Evolutionary conservation across 2,888 invertebrate genomes (phyloP), one percentile per base, ranked within the genome.

Genomic region (Mycalesis mineus): DNA sequence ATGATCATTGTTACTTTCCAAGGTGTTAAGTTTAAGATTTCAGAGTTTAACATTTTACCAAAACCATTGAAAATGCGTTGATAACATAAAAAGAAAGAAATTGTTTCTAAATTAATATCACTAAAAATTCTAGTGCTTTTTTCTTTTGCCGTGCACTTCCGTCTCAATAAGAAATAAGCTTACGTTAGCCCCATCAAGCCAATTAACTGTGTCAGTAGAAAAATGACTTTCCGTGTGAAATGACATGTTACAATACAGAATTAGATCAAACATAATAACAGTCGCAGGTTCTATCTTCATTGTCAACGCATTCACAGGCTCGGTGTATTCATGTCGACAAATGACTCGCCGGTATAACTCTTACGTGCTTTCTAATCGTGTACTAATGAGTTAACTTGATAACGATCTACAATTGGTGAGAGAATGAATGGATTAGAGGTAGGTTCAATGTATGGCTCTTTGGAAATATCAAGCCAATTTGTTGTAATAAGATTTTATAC

Each of bases 261-360:
- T 77, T 70, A 68, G 77, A 72, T 70, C 77, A 68, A 71, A 69
- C 65, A 63, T 64, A 60, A 62, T 60, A 64, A 60, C 50, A 61
- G 60, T 62, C 56, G 60, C 58, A 57, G 47, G 55, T 39, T 40
- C 49, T 54, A 55, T 61, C 52, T 64, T 62, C 60, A 61, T 62
- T 64, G 57, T 62, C 39, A 55, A 53, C 41, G 49, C 52, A 52
- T 62, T 63, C 61, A 55, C 64, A 64, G 45, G 52, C 61, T 53
- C 58, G 52, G 33, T 39, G 56, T 61, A 64, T 68, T 62, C 63
- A 59, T 62, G 65, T 65, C 66, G 63, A 58, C 60, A 44, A 55
- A 62, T 63, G 61, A 58, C 57, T 55, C 51, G 45, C 36, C 49
- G 44, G 57, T 55, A 49, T 49, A 54, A 52, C 52, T 61, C 37